Base-by-base conservation (phyloP, 2,888 invertebrate genomes). In the Hypercompe scribonia region DNA sequence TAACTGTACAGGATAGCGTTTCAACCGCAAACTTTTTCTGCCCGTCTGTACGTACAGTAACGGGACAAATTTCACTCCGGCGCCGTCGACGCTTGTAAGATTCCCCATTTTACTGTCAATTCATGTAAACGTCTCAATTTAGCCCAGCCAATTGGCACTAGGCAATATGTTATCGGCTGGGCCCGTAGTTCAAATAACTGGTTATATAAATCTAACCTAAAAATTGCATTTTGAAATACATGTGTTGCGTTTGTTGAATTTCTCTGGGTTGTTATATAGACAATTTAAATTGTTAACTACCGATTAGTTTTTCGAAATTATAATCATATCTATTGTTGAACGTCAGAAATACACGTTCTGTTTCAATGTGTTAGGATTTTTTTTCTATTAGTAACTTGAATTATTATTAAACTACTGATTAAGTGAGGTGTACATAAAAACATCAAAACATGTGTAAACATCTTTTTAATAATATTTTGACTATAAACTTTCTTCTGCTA, bases 121-220 rank as follows among this genome's bases (percentile, higher is more conserved):
- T 88, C 90, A 87, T 88, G 92, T 90, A 91, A 94, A 94, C 90
- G 92, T 94, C 94, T 94, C 94, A 93, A 95, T 94, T 92, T 90
- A 86, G 89, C 81, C 78, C 81, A 78, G 82, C 79, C 84, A 72
- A 87, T 84, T 78, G 84, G 78, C 73, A 71, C 76, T 80, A 79
- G 80, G 73, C 83, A 81, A 83, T 86, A 79, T 77, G 78, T 84
- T 86, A 84, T 81, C 46, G 83, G 78, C 70, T 76, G 68, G 83
- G 79, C 83, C 42, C 71, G 74, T 75, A 83, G 76, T 82, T 79
- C 76, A 75, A 84, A 77, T 70, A 74, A 72, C 81, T 72, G 72
- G 79, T 69, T 68, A 73, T 71, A 70, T 78, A 73, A 78, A 77
- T 69, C 74, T 76, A 79, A 73, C 81, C 80, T 77, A 76, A 84